A percentile compares a stretch with the other conserved stretches of the same genome.
These are phyloP conservation scores for Julus scandinavius DNA, from an alignment of 2,888 invertebrate genomes.

Conservation along the genomic window DNA sequence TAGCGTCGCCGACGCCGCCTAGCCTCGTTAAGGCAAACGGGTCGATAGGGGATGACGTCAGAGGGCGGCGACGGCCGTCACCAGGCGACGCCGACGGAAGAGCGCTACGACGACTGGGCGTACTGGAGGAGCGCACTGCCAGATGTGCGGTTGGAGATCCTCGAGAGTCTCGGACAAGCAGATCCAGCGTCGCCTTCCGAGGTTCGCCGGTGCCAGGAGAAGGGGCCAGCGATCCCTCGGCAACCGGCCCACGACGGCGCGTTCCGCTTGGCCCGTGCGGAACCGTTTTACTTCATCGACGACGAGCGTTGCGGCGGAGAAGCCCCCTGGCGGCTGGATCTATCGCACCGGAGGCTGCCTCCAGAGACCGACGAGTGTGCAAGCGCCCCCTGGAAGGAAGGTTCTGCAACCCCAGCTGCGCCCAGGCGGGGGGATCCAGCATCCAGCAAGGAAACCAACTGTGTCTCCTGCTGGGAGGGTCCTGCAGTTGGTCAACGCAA, in stretches of 20 bases:
- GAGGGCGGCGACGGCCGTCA: background rate
- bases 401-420: too few species aligned
- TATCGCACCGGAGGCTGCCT: too few species aligned
- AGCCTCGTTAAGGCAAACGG: too few species aligned
- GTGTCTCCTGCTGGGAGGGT: too few species aligned
- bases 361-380: too few species aligned
- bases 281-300: slow-evolving; percentile 37
- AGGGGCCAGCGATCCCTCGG: background rate
- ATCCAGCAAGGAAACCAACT: too few species aligned
- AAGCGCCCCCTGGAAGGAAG: too few species aligned
- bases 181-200: background rate
- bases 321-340: too few species aligned
- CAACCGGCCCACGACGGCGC: background rate
- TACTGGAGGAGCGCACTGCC: slow-evolving; percentile 47
- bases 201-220: background rate
- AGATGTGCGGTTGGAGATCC: slow-evolving; percentile 22
- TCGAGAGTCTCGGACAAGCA: background rate
- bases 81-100: slow-evolving; percentile 5
- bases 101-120: slow-evolving; percentile 28
- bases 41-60: background rate
- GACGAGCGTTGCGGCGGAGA: background rate
- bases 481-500: too few species aligned
- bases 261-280: slow-evolving; percentile 46
- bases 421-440: too few species aligned
- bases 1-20: too few species aligned